A percentile compares a stretch with the other conserved stretches of the same genome.
These are phyloP conservation scores for Pterostichus madidus DNA, from an alignment of 2,888 invertebrate genomes.

Conservation along the genomic window DNA sequence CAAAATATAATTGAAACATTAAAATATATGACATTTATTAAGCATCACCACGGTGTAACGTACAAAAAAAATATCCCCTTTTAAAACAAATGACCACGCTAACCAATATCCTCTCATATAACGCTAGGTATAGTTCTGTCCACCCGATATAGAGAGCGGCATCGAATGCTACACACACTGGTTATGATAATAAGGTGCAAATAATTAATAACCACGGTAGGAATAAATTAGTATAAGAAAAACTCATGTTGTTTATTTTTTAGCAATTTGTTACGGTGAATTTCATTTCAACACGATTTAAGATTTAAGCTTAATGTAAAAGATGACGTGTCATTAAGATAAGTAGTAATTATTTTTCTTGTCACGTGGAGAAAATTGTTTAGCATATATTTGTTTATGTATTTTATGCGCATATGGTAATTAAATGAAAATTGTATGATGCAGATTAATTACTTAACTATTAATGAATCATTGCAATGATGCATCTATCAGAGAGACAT, in stretches of 20 bases:
- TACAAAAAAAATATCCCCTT: constrained; percentile 67
- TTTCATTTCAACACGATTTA: constrained; percentile 21
- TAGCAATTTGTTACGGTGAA: constrained; percentile 17
- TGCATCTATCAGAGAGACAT: no score
- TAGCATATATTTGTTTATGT: neutral
- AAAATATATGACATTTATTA: constrained; percentile 65
- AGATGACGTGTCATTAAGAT: neutral
- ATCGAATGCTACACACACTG: neutral
- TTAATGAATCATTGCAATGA: no score
- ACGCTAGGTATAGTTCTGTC: constrained; percentile 1
- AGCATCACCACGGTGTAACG: constrained; percentile 53
- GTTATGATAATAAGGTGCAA: constrained; percentile 39
- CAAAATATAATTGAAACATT: constrained; percentile 57
- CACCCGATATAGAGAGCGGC: constrained; percentile 17
- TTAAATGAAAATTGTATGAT: neutral
- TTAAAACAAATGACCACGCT: constrained; percentile 55
- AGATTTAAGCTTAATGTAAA: neutral
- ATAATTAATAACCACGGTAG: constrained; percentile 27
- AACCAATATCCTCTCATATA: constrained; percentile 62
- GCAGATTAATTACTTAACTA: no score
- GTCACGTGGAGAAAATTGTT: neutral
- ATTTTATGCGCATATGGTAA: neutral
- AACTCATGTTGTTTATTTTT: constrained; percentile 24
- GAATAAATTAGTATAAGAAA: constrained; percentile 25
- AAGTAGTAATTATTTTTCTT: constrained; percentile 11